These are phyloP conservation scores for Pilophorus perplexus DNA, from an alignment of 2,888 invertebrate genomes.

Conservation along the genomic window DNA sequence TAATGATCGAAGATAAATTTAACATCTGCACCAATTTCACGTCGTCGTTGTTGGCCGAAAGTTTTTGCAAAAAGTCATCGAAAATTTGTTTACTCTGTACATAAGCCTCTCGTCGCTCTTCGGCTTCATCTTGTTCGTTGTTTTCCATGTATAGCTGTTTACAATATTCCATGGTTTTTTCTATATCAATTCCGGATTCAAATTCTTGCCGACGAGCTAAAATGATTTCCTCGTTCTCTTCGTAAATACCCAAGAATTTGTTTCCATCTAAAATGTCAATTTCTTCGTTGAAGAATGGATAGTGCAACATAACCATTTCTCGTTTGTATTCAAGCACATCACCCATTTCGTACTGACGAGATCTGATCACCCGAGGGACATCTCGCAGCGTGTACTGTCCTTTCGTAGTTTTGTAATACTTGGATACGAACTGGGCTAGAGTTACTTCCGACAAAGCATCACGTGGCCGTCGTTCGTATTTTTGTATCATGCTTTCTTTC, in stretches of 20 bases:
- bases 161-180: slow-evolving; percentile 15
- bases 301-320: slow-evolving; percentile 36
- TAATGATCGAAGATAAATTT: slow-evolving; percentile 13
- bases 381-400: slow-evolving; percentile 7
- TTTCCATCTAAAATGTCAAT: slow-evolving; percentile 39
- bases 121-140: slow-evolving; percentile 20
- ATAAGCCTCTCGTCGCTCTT: slow-evolving; percentile 18
- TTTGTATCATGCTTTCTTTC: slow-evolving; percentile 43
- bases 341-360: slow-evolving; percentile 3
- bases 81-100: slow-evolving; percentile 4
- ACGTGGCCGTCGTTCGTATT: slow-evolving; percentile 19
- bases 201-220: slow-evolving; percentile 12
- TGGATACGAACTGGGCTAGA: slow-evolving; percentile 10
- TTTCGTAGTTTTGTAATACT: slow-evolving; percentile 10
- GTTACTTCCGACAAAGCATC: background rate
- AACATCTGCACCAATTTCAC: slow-evolving; percentile 13
- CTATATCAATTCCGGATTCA: slow-evolving; percentile 22
- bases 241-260: slow-evolving; percentile 8
- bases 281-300: slow-evolving; percentile 12
- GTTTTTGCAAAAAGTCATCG: slow-evolving; percentile 7
- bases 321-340: background rate
- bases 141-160: slow-evolving; percentile 3
- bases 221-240: slow-evolving; percentile 12
- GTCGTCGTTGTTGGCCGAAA: slow-evolving; percentile 20
- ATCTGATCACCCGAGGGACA: slow-evolving; percentile 4